These are phyloP conservation scores for Psettodes erumei DNA, from an alignment of 2,113 vertebrate genomes.

Conservation along the genomic window DNA sequence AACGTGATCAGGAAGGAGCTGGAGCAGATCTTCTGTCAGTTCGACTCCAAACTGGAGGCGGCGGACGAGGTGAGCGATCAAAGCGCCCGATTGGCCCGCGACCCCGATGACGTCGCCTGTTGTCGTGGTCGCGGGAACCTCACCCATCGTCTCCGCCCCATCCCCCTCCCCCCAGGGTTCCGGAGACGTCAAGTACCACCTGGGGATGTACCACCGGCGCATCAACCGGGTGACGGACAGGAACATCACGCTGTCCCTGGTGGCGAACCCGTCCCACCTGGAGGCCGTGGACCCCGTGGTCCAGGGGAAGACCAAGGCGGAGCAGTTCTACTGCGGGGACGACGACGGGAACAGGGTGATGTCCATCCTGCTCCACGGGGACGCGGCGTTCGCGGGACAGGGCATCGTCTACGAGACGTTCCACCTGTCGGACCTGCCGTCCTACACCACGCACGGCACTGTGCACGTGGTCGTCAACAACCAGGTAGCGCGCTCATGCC, in stretches of 20 bases:
- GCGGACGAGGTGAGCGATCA: constrained; percentile 95
- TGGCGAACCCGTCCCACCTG: constrained; percentile 97
- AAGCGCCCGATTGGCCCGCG: too few species aligned
- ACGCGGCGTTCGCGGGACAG: constrained; percentile 96
- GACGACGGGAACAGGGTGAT: constrained; percentile 96
- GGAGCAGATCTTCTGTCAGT: constrained; percentile 99
- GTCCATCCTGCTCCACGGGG: constrained; percentile 96
- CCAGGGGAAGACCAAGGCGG: constrained; percentile 97
- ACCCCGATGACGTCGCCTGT: too few species aligned
- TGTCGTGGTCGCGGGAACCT: too few species aligned
- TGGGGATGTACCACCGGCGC: constrained; percentile 98
- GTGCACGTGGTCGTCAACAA: constrained; percentile 98
- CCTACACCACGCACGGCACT: constrained; percentile 95
- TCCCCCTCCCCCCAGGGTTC: constrained; percentile 92
- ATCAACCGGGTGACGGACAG: constrained; percentile 95
- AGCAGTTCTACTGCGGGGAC: constrained; percentile 98
- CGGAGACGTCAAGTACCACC: constrained; percentile 96
- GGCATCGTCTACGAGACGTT: constrained; percentile 98
- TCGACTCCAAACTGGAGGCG: constrained; percentile 96
- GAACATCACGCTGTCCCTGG: constrained; percentile 95
- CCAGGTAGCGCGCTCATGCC: too few species aligned
- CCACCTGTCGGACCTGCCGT: constrained; percentile 95
- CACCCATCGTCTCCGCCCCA: too few species aligned
- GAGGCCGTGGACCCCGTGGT: constrained; percentile 96
- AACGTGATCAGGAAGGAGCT: constrained; percentile 98